Percentiles rank a stretch among this genome's conserved stretches.
phyloP scores from a whole-genome alignment of 2,888 invertebrate genomes.

The Eudemis profundana region DNA sequence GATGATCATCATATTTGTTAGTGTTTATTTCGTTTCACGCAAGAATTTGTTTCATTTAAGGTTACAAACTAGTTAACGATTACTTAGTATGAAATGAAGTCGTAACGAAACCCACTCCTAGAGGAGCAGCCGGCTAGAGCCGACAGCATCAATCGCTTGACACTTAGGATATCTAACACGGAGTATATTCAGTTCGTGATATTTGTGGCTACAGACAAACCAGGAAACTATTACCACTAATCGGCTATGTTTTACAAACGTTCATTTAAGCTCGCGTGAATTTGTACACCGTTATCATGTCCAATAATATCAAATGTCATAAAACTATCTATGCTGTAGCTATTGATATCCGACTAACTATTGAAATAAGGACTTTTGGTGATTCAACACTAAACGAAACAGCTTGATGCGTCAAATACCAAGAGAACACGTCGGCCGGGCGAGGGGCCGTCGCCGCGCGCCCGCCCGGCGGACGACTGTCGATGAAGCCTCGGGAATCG shows the following conservation, averaged over 20 bases:
- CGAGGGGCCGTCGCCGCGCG: no score
- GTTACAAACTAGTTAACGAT: no score
- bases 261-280: constrained; percentile 35
- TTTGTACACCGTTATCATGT: constrained; percentile 37
- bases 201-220: not conserved
- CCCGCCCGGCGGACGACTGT: not conserved
- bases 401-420: no score
- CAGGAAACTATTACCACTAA: constrained; percentile 10
- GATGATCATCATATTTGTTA: no score
- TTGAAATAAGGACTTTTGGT: not conserved
- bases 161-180: not conserved
- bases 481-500: not conserved
- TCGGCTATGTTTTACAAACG: constrained; percentile 21
- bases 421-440: no score
- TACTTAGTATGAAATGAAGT: no score
- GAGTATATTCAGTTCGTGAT: no score
- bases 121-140: no score
- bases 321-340: constrained; percentile 12
- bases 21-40: no score
- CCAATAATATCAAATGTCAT: constrained; percentile 11
- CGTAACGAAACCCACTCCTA: no score
- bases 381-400: not conserved
- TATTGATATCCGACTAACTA: constrained; percentile 5
- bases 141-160: constrained; percentile 1
- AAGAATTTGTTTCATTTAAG: no score